A percentile compares a stretch with the other conserved stretches of the same genome.
These are phyloP conservation scores for Percina caprodes DNA, from an alignment of 2,113 vertebrate genomes.

Conservation along the genomic window DNA sequence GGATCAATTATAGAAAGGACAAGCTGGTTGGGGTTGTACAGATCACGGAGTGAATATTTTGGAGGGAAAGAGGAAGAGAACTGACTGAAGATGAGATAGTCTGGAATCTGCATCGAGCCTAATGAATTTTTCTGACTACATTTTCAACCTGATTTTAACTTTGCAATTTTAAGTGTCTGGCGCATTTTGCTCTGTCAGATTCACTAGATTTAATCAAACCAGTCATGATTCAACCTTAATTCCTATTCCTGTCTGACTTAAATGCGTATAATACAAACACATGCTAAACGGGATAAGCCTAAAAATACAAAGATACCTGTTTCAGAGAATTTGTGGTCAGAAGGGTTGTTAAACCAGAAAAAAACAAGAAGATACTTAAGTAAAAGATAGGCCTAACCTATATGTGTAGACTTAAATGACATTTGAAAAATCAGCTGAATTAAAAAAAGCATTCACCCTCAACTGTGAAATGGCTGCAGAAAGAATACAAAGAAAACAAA, in stretches of 20 bases:
- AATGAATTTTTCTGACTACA: constrained; percentile 27
- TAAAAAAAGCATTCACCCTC: neutral
- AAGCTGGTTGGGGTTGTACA: neutral
- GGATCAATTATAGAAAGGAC: constrained; percentile 9
- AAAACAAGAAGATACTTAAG: neutral
- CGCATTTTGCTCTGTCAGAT: neutral
- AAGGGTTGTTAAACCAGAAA: neutral
- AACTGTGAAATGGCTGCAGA: neutral
- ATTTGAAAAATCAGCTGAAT: neutral
- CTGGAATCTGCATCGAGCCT: constrained; percentile 23
- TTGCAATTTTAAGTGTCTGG: neutral
- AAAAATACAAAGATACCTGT: neutral
- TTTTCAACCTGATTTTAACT: constrained; percentile 20
- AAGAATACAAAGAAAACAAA: neutral
- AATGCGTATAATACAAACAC: constrained; percentile 14
- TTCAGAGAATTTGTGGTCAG: neutral
- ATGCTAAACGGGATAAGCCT: neutral
- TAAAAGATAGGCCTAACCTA: neutral
- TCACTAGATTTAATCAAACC: constrained; percentile 9
- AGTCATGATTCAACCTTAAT: neutral
- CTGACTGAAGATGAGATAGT: constrained; percentile 21
- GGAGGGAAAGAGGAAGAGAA: constrained; percentile 15
- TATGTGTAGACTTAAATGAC: neutral
- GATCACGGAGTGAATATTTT: constrained; percentile 40
- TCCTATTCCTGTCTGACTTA: neutral